Conservation (phyloP, 2,888 invertebrate species). For the Cantharis rustica region DNA sequence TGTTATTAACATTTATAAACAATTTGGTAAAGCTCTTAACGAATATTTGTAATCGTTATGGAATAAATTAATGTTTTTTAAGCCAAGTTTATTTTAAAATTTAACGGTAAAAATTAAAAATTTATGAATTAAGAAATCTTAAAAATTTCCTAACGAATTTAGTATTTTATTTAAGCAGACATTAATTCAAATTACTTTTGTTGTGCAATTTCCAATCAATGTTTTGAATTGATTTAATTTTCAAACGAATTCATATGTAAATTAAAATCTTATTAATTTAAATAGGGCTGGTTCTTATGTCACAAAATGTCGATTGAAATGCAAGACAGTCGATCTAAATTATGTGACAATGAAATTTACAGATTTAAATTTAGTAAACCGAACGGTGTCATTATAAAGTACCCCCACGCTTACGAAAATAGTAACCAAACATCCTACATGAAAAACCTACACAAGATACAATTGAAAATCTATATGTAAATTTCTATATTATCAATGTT, state of each 20-base stretch:
- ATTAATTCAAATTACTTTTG: neutral
- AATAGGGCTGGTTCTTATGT: neutral
- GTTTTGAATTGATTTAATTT: neutral
- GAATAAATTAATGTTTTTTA: constrained; percentile 8
- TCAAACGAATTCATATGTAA: neutral
- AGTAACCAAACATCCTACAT: constrained; percentile 46
- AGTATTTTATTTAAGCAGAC: neutral
- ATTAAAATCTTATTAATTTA: neutral
- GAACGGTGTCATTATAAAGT: constrained; percentile 43
- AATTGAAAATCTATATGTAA: constrained; percentile 43
- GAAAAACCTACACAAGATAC: constrained; percentile 41
- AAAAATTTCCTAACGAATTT: neutral
- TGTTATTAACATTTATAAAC: neutral
- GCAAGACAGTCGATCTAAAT: constrained; percentile 18
- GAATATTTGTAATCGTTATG: constrained; percentile 3
- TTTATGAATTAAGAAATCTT: neutral
- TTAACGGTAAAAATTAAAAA: constrained; percentile 2
- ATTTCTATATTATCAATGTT: constrained; percentile 7
- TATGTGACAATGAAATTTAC: constrained; percentile 35
- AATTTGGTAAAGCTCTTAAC: neutral
- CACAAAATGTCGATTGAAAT: constrained; percentile 6
- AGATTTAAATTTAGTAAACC: constrained; percentile 38
- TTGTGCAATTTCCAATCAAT: neutral
- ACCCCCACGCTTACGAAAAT: constrained; percentile 44
- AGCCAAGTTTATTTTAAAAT: constrained; percentile 1